Percentiles rank a stretch among this genome's conserved stretches.
phyloP scores from a whole-genome alignment of 2,888 invertebrate genomes.

The Conchocele bisecta region DNA sequence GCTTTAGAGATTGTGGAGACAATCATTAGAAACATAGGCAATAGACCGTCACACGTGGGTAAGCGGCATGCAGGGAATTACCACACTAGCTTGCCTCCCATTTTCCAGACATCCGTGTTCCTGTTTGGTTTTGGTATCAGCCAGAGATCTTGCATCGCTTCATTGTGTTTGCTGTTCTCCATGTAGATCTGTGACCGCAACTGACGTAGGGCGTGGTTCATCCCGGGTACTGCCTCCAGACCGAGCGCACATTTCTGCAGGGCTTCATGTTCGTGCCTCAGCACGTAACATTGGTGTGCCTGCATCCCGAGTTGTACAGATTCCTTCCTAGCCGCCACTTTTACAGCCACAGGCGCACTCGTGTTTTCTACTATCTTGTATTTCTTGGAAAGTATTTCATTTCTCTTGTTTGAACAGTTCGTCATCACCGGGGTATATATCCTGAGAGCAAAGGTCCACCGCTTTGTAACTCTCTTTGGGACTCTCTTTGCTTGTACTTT shows the following conservation, averaged over 20 bases:
- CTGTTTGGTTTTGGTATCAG: constrained; percentile 69
- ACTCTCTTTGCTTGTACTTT: constrained; percentile 36
- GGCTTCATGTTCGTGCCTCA: constrained; percentile 56
- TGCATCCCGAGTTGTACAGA: constrained; percentile 63
- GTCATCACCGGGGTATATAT: constrained; percentile 75
- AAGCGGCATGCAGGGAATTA: constrained; percentile 14
- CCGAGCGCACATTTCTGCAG: constrained; percentile 55
- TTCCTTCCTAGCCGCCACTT: constrained; percentile 44
- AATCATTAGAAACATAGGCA: no score
- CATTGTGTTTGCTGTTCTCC: constrained; percentile 56
- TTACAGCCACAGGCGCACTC: constrained; percentile 6
- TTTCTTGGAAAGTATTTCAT: constrained; percentile 70
- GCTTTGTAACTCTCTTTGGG: constrained; percentile 70
- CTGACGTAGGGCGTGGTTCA: constrained; percentile 62
- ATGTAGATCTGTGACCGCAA: constrained; percentile 66
- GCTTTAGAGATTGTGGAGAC: no score
- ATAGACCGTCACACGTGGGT: no score
- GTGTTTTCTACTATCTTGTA: constrained; percentile 60
- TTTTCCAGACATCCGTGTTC: constrained; percentile 72
- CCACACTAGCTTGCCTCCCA: constrained; percentile 68
- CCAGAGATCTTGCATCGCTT: constrained; percentile 69
- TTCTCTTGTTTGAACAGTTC: constrained; percentile 67
- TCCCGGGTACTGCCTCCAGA: constrained; percentile 54
- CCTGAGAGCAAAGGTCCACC: constrained; percentile 70
- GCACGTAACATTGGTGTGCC: constrained; percentile 58